phyloP scores from a whole-genome alignment of 2,113 vertebrate species.

The Gymnorhina tibicen region DNA sequence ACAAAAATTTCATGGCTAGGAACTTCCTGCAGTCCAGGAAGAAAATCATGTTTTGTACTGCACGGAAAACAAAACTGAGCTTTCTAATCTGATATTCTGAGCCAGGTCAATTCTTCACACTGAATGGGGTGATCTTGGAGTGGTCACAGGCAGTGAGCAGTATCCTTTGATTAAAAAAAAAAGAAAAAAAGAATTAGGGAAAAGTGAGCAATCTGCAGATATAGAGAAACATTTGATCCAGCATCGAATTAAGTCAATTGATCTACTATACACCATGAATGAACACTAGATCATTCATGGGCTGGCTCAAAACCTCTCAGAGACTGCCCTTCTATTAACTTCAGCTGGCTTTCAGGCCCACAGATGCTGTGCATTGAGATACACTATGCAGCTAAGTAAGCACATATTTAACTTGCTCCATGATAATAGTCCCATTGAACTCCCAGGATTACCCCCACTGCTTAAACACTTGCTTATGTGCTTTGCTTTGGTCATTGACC shows the following conservation, averaged over 20 bases:
- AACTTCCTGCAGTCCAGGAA: neutral
- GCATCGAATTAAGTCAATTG: neutral
- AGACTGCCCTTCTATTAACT: neutral
- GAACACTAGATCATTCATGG: neutral
- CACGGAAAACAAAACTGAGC: neutral
- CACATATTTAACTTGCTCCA: neutral
- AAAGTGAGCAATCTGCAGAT: neutral
- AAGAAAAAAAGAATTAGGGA: neutral
- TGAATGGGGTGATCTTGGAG: neutral
- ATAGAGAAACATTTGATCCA: neutral
- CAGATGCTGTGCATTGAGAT: neutral
- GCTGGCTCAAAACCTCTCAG: neutral
- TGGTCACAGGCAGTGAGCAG: neutral
- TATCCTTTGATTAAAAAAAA: neutral
- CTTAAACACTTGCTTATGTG: neutral
- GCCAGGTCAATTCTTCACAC: neutral
- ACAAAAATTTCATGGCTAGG: neutral
- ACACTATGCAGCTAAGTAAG: neutral
- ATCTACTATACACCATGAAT: neutral
- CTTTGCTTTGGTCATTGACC: neutral
- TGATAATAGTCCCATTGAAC: neutral
- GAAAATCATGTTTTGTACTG: neutral
- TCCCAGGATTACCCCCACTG: neutral
- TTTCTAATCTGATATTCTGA: neutral
- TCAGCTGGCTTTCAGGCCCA: neutral